Conservation (phyloP, 2,888 invertebrate species). For the Hoplodrina blanda region DNA sequence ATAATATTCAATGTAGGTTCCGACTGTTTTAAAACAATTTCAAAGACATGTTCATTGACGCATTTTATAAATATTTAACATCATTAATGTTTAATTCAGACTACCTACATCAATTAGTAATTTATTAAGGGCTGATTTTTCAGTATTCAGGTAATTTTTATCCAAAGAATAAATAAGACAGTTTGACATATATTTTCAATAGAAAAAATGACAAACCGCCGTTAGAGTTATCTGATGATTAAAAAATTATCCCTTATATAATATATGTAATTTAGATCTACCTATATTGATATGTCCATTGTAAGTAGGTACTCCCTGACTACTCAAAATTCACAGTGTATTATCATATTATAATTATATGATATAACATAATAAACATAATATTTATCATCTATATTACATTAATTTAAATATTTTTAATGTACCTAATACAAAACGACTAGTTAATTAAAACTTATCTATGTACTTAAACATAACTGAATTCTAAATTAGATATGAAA, state of each 20-base stretch:
- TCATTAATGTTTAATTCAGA: neutral
- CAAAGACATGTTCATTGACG: neutral
- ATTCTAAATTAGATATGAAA: neutral
- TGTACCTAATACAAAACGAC: neutral
- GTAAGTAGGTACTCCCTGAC: neutral
- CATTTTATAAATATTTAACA: conserved; percentile 3
- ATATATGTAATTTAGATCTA: too few species aligned
- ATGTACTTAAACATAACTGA: neutral
- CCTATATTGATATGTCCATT: neutral
- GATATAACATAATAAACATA: too few species aligned
- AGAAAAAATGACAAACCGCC: too few species aligned
- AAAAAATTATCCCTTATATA: too few species aligned
- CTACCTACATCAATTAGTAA: neutral
- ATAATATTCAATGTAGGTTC: neutral
- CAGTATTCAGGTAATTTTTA: too few species aligned
- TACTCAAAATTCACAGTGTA: neutral
- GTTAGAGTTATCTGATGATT: too few species aligned
- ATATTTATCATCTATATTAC: neutral
- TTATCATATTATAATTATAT: neutral
- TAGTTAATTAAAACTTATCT: neutral
- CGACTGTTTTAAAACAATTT: neutral
- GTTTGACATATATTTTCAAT: too few species aligned
- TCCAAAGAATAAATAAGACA: too few species aligned
- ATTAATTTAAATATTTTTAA: conserved; percentile 6
- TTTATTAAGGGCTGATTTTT: too few species aligned